These are phyloP conservation scores for Scolopax bukidnonensis DNA, from an alignment of 2,797 vertebrate species.

Conservation along the genomic window DNA sequence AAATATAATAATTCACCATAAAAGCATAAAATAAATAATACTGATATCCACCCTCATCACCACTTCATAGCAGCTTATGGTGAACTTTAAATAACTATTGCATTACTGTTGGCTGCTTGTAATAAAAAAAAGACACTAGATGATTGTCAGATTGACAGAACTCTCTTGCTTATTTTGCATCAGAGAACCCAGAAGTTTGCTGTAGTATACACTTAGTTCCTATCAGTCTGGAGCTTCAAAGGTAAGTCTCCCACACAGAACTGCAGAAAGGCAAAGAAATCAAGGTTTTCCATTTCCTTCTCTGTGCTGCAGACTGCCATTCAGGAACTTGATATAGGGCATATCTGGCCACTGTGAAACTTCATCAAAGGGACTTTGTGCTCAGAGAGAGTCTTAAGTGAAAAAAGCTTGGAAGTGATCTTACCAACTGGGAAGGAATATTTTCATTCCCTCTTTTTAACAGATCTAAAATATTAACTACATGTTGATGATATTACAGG, in stretches of 20 bases:
- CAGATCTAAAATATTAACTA: not conserved
- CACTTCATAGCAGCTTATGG: not conserved
- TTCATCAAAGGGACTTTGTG: constrained; percentile 38
- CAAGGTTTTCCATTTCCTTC: not conserved
- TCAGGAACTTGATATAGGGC: not conserved
- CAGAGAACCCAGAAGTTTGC: not conserved
- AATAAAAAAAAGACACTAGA: not conserved
- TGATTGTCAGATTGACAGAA: not conserved
- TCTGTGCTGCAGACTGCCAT: not conserved
- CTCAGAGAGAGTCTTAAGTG: not conserved
- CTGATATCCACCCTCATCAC: not conserved
- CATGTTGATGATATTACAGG: not conserved
- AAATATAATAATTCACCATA: not conserved
- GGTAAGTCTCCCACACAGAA: not conserved
- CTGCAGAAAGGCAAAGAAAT: not conserved
- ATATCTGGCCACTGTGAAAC: not conserved
- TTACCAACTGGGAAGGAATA: not conserved
- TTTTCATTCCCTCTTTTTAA: not conserved
- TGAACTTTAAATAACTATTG: not conserved
- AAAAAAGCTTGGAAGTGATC: not conserved
- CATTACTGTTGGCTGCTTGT: not conserved
- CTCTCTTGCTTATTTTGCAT: not conserved
- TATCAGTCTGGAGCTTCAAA: not conserved
- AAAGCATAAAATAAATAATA: not conserved
- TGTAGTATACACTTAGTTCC: not conserved